A percentile compares a stretch with the other conserved stretches of the same genome.
These are phyloP conservation scores for Patella pellucida DNA, from an alignment of 2,888 invertebrate genomes.

Conservation along the genomic window DNA sequence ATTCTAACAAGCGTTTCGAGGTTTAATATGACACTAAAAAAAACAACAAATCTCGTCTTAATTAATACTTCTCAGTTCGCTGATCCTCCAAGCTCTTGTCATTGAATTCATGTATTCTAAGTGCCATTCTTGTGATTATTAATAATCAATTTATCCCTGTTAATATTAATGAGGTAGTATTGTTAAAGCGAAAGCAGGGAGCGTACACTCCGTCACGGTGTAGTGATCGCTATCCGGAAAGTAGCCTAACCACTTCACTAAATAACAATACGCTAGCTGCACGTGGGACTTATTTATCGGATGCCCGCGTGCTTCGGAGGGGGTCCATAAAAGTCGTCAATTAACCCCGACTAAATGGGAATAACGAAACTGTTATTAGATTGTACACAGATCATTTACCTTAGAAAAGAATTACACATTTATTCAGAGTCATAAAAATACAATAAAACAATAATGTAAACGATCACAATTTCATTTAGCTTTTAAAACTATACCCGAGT, in stretches of 20 bases:
- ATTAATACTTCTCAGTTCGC: no score
- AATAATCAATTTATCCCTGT: background rate
- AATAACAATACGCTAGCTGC: background rate
- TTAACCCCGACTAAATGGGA: background rate
- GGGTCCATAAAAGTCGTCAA: background rate
- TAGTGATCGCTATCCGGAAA: conserved; percentile 6
- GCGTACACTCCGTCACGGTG: conserved; percentile 2
- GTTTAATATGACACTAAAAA: no score
- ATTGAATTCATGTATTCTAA: background rate
- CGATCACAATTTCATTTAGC: no score
- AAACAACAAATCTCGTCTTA: no score
- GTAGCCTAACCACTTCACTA: background rate
- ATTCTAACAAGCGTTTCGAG: no score
- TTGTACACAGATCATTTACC: no score
- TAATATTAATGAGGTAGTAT: no score
- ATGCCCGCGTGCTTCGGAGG: background rate
- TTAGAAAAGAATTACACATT: no score
- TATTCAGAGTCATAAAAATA: no score
- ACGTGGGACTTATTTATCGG: conserved; percentile 5
- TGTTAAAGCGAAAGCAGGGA: background rate
- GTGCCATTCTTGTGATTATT: background rate
- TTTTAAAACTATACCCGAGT: no score
- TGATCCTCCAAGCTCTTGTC: background rate
- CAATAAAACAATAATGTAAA: no score
- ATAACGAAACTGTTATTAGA: no score